These are phyloP conservation scores for Rhegmatorhina hoffmannsi DNA, from an alignment of 2,113 vertebrate genomes.

Conservation along the genomic window DNA sequence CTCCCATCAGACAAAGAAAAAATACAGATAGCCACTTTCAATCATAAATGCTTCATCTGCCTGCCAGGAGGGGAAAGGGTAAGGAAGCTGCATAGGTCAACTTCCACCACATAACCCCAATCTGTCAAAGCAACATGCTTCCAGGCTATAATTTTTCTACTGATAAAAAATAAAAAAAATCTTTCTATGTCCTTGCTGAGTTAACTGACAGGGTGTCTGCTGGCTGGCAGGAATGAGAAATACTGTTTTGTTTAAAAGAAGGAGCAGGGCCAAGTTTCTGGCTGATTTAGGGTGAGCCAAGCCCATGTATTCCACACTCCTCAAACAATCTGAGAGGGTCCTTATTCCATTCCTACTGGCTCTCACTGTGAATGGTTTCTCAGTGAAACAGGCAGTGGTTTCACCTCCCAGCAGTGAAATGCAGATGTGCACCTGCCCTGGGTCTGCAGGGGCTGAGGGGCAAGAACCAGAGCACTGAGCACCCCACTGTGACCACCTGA, in stretches of 20 bases:
- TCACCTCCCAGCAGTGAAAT: background rate
- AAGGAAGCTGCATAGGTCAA: constrained; percentile 2
- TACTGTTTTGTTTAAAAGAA: background rate
- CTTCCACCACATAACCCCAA: constrained; percentile 33
- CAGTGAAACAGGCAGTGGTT: background rate
- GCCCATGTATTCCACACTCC: background rate
- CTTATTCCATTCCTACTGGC: background rate
- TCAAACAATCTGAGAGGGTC: background rate
- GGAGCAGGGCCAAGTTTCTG: background rate
- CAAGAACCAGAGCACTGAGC: background rate
- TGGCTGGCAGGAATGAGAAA: background rate
- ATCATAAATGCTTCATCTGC: background rate
- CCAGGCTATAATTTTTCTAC: background rate
- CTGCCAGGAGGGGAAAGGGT: background rate
- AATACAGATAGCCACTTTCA: background rate
- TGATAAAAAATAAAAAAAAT: background rate
- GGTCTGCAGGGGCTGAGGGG: background rate
- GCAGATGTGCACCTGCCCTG: background rate
- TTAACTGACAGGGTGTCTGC: background rate
- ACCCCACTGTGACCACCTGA: fast-evolving
- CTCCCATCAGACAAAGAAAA: background rate
- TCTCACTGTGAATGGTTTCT: background rate
- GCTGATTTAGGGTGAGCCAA: background rate
- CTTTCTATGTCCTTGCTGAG: background rate
- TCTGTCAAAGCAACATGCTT: constrained; percentile 32